phyloP scores from a whole-genome alignment of 2,797 vertebrate genomes.

The Paratrypauchen microcephalus region DNA sequence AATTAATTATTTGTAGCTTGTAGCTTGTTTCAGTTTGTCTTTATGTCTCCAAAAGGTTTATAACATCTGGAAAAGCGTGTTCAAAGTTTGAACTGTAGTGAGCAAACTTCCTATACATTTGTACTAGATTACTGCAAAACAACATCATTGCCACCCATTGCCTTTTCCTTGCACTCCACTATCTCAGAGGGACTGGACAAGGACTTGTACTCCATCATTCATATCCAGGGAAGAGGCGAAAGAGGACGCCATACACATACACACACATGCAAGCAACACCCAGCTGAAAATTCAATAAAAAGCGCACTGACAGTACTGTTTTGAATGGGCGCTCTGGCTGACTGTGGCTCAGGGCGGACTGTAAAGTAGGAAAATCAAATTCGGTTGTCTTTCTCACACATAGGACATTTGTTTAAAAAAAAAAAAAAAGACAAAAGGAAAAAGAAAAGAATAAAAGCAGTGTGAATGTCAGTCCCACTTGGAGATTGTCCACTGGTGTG shows the following conservation, averaged over 20 bases:
- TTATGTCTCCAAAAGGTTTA: background rate
- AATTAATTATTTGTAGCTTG: background rate
- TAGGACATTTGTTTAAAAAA: constrained; percentile 26
- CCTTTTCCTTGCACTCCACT: constrained; percentile 34
- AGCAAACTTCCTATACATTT: constrained; percentile 1
- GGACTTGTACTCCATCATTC: constrained; percentile 72
- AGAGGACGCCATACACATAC: constrained; percentile 49
- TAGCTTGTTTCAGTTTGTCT: background rate
- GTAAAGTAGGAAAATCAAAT: constrained; percentile 67
- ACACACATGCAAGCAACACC: constrained; percentile 67
- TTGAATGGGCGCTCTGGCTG: constrained; percentile 64
- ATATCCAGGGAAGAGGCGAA: constrained; percentile 49
- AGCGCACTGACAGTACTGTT: constrained; percentile 58
- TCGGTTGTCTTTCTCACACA: constrained; percentile 56
- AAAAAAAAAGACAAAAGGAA: constrained; percentile 5
- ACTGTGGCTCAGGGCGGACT: constrained; percentile 60
- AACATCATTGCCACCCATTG: constrained; percentile 38
- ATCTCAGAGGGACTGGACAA: constrained; percentile 60
- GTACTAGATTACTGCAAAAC: constrained; percentile 26
- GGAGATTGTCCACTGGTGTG: constrained; percentile 27
- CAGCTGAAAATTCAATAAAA: constrained; percentile 72
- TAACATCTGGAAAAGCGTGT: background rate
- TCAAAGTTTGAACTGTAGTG: background rate
- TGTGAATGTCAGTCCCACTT: constrained; percentile 43
- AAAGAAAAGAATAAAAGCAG: constrained; percentile 24